Conservation (phyloP, 2,888 invertebrate species). For the Drosophila parthenogenetica region DNA sequence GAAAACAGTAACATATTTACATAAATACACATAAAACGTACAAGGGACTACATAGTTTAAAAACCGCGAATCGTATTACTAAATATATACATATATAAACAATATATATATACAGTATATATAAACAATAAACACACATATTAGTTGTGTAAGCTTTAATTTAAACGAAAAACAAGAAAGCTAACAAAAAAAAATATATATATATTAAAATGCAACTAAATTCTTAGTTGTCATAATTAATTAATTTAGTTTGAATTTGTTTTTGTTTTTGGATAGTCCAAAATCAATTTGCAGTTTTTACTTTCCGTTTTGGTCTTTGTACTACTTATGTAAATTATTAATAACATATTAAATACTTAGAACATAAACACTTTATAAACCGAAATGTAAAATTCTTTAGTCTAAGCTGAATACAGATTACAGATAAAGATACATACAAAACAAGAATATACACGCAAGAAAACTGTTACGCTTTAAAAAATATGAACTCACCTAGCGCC, state of each 20-base stretch:
- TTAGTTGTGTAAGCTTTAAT: conserved; percentile 55
- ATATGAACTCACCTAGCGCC: conserved; percentile 47
- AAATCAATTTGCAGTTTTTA: conserved; percentile 28
- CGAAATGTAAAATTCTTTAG: conserved; percentile 70
- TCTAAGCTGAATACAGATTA: conserved; percentile 45
- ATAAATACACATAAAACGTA: conserved; percentile 71
- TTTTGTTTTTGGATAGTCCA: conserved; percentile 27
- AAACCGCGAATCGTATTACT: conserved; percentile 84
- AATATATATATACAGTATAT: conserved; percentile 45
- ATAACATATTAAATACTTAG: conserved; percentile 47
- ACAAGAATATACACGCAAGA: conserved; percentile 64
- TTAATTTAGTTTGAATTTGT: conserved; percentile 38
- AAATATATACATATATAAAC: conserved; percentile 74
- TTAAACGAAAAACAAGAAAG: conserved; percentile 44
- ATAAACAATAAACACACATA: conserved; percentile 42
- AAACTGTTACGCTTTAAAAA: conserved; percentile 76
- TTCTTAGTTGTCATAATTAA: conserved; percentile 32
- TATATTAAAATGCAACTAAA: conserved; percentile 40
- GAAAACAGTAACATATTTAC: conserved; percentile 28
- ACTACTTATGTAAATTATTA: conserved; percentile 53
- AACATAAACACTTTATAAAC: conserved; percentile 53
- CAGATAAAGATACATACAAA: conserved; percentile 41
- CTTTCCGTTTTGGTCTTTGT: conserved; percentile 52
- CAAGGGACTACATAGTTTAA: conserved; percentile 82
- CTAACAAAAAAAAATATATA: conserved; percentile 7